Evolutionary conservation across 2,113 vertebrate species (phyloP).

Genomic region (Carassius auratus): DNA sequence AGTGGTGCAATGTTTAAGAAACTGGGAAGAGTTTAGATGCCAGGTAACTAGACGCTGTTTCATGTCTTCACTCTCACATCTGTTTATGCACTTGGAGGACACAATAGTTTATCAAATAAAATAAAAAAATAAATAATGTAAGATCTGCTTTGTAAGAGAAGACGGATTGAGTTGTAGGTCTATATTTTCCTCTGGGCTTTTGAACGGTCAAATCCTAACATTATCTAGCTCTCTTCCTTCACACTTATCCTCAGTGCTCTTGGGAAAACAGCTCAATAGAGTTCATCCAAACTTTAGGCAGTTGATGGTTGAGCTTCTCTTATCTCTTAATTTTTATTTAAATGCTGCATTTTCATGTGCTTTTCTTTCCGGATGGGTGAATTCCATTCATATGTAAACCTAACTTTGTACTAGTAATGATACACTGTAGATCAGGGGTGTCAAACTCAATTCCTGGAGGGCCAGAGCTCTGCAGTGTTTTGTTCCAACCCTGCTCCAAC

Average conservation of each 20-base stretch:
- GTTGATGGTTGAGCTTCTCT: not conserved
- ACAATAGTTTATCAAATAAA: slow-evolving; percentile 11
- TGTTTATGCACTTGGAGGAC: not conserved
- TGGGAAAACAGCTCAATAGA: not conserved
- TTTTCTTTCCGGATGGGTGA: not conserved
- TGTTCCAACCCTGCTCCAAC: no score
- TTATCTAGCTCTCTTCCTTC: not conserved
- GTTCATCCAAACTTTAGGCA: not conserved
- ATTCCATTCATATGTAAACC: no score
- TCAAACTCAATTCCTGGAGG: no score
- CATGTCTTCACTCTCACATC: not conserved
- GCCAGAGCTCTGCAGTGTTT: no score
- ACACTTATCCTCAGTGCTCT: not conserved
- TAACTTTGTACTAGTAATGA: no score
- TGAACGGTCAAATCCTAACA: not conserved
- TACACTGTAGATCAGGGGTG: no score
- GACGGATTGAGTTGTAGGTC: not conserved
- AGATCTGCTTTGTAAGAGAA: not conserved
- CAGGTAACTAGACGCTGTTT: not conserved
- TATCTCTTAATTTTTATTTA: no score
- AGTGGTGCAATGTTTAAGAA: not conserved
- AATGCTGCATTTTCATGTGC: no score
- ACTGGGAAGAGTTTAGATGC: not conserved
- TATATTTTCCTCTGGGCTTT: not conserved
- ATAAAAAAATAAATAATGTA: not conserved